phyloP scores from a whole-genome alignment of 2,888 invertebrate species.

The Malacosoma neustria region DNA sequence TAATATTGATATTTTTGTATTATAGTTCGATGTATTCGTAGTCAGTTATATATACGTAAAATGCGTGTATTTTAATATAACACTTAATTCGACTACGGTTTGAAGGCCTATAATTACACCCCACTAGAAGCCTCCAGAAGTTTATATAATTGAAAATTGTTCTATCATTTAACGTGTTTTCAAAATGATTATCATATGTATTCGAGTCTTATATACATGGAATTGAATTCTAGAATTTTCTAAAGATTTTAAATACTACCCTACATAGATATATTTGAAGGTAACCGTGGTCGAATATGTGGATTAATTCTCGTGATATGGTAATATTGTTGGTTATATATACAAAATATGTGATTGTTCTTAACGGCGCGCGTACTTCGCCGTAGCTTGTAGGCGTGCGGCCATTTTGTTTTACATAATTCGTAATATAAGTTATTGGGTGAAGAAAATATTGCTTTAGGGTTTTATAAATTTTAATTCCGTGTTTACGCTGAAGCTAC shows the following conservation, averaged over 20 bases:
- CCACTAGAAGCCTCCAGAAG: background rate
- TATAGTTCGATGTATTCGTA: constrained; percentile 68
- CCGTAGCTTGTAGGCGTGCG: constrained; percentile 61
- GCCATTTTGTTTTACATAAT: constrained; percentile 53
- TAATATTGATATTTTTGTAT: constrained; percentile 70
- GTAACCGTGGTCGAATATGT: background rate
- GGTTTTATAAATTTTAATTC: too few species aligned
- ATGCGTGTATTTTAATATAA: constrained; percentile 46
- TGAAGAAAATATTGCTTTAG: constrained; percentile 51
- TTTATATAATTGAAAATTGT: too few species aligned
- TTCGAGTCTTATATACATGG: too few species aligned
- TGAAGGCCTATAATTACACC: background rate
- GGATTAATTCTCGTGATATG: background rate
- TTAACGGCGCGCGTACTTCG: constrained; percentile 28
- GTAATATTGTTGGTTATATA: constrained; percentile 1
- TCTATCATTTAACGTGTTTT: too few species aligned
- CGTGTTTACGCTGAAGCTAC: too few species aligned
- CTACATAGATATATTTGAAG: background rate
- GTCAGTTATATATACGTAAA: constrained; percentile 39
- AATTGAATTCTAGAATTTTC: too few species aligned
- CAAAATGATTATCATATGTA: too few species aligned
- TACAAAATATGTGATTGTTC: constrained; percentile 20
- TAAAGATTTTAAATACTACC: too few species aligned
- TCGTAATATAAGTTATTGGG: too few species aligned
- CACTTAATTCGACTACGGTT: background rate